These are phyloP conservation scores for Cosmopolites sordidus DNA, from an alignment of 2,888 invertebrate genomes.

Conservation along the genomic window DNA sequence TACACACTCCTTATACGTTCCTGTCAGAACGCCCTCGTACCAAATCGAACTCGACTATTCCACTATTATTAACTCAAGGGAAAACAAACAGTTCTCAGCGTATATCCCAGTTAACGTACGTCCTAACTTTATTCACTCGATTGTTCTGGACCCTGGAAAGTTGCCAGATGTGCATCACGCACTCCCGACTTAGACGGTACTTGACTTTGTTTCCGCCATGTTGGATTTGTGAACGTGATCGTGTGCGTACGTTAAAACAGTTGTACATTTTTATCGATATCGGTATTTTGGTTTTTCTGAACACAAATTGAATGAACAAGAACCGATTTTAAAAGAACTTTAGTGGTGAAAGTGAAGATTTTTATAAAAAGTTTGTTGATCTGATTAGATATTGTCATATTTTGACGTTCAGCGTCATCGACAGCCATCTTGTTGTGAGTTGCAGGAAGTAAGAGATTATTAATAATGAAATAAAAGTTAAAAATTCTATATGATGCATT, in stretches of 20 bases:
- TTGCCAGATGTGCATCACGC: slow-evolving; percentile 15
- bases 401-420: slow-evolving; percentile 13
- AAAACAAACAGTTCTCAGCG: slow-evolving; percentile 15
- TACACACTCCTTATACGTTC: neutral
- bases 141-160: slow-evolving; percentile 18
- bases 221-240: slow-evolving; percentile 14
- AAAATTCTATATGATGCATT: no score
- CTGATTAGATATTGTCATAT: slow-evolving; percentile 6
- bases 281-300: no score
- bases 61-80: slow-evolving; percentile 21
- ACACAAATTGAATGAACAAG: no score
- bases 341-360: no score
- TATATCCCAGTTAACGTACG: slow-evolving; percentile 11
- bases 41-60: neutral
- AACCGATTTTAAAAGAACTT: no score
- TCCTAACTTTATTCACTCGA: slow-evolving; percentile 5
- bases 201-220: slow-evolving; percentile 15
- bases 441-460: slow-evolving; percentile 12
- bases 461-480: no score
- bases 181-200: slow-evolving; percentile 11
- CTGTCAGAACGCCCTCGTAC: slow-evolving; percentile 2
- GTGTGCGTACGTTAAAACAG: neutral
- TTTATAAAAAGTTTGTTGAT: no score
- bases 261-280: no score
- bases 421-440: slow-evolving; percentile 15